Base-by-base conservation (phyloP, 2,113 vertebrate species). In the Hipposideros armiger region DNA sequence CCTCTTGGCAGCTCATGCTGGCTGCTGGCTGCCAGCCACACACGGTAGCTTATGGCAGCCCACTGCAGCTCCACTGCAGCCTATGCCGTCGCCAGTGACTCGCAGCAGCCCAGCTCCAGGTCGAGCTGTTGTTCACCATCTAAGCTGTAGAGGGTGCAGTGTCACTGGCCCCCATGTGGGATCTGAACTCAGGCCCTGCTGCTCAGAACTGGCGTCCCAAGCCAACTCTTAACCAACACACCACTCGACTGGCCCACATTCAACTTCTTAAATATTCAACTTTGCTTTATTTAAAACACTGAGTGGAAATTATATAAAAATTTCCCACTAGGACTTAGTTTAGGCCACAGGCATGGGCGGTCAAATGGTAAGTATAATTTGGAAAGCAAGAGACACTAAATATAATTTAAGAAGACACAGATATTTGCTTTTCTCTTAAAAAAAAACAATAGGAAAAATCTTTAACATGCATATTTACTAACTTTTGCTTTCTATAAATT, bases 401-500 rank as follows among this genome's bases (percentile, higher is more conserved):
- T 24, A 73, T 11, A 67, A 96, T 54, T 62, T 84, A 5, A 93
- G 69, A 58, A 96, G 30, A 69, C 4, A 52, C 0, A 92, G 5
- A 69, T 0, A 89, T 82, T 70, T 94, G 64, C 6, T 77, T 54
- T 95, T 64, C 36, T 47, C 30, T 54, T 87, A 7, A 19, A 47
- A 82, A 91, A 67, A 58, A 42, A 3, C 13, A 36, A 36, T 5
- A 82, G 5, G 11, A 52, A 73, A 69, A 92, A 45, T 72, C 54
- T 89, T 81, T 62, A 89, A 90, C 24, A n/a, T 74, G 24, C 9
- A 36, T 58, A 32, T 52, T 56, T 86, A 78, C 78, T 15, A 92
- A 83, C 24, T 91, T 50, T 76, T 70, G 58, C 15, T 88, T 87
- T 95, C 69, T 83, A 89, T 45, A 95, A 96, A 93, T 67, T 73